These are phyloP conservation scores for Geotrupes spiniger DNA, from an alignment of 2,888 invertebrate species.

Conservation along the genomic window DNA sequence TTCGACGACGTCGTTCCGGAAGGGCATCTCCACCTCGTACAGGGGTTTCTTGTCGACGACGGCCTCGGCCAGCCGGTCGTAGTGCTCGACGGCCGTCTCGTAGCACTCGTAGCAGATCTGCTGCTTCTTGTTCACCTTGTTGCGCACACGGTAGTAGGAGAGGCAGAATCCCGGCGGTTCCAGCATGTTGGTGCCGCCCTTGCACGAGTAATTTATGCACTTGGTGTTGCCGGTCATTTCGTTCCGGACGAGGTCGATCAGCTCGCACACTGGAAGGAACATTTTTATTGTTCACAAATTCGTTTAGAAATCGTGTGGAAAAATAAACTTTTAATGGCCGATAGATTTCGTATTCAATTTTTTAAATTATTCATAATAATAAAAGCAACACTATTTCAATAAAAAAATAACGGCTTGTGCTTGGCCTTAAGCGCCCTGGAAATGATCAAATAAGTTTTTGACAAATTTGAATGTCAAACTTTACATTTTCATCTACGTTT, in stretches of 20 bases:
- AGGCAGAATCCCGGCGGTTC: constrained; percentile 50
- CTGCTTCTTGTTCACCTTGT: constrained; percentile 41
- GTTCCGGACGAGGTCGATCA: constrained; percentile 42
- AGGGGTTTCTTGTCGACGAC: constrained; percentile 34
- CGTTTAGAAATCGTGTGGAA: too few species aligned
- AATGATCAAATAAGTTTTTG: too few species aligned
- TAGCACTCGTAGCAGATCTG: constrained; percentile 49
- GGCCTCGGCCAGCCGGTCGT: constrained; percentile 38
- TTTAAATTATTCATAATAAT: too few species aligned
- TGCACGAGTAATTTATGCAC: constrained; percentile 60
- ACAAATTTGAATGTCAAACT: too few species aligned
- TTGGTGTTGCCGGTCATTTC: constrained; percentile 35
- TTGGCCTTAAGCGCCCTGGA: too few species aligned
- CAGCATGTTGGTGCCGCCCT: constrained; percentile 48
- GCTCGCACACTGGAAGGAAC: constrained; percentile 27
- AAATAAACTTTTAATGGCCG: neutral
- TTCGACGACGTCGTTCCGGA: constrained; percentile 47
- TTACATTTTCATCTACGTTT: too few species aligned
- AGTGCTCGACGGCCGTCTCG: constrained; percentile 42
- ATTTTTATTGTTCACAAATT: neutral
- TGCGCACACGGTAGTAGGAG: constrained; percentile 48
- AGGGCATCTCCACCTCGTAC: constrained; percentile 41
- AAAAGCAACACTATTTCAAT: too few species aligned
- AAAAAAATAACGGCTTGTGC: too few species aligned
- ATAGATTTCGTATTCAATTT: too few species aligned